Base-by-base conservation (phyloP, 2,888 invertebrate species). In the Caenorhabditis doughertyi region DNA sequence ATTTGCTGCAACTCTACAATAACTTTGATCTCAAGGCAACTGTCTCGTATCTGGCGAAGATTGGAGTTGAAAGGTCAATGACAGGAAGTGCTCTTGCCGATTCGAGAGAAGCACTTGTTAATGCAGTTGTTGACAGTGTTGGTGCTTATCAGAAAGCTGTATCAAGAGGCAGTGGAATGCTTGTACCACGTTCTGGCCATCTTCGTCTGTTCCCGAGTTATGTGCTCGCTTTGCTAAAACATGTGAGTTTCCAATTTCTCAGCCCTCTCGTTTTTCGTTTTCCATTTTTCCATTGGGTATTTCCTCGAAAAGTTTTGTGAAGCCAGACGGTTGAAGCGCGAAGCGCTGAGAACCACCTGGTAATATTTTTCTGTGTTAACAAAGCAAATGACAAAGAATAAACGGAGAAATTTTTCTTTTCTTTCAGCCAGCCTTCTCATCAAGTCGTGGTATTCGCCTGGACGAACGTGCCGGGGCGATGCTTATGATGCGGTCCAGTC, bases 101-200 rank as follows among this genome's bases (percentile, higher is more conserved):
- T 93, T 98, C 98, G 0, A 94, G 97, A 51, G 99, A 99, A 92
- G 99, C 98, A 13, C 94, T 99, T 73, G 95, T 97, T 88, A 98
- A 97, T 93, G 97, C 96, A 27, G 96, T 95, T 0, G 95, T 97
- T 79, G 99, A 99, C 93, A 95, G 96, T 84, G 93, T 96, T 64
- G 94, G 95, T 93, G 84, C 87, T 9, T 91, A 88, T 64, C 87
- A 89, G 58, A 89, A 89, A 32, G 79, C 80, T 7, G 65, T 83
- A 13, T 80, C 79, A 8, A 49, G 83, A 64, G 74, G 79, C 94
- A 94, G 93, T 51, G 79, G 82, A 18, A 68, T 98, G 68, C 93
- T 95, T 89, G 95, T 95, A 51, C 96, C 97, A 49, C 96, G 80
- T 27, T 32, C 96, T 0, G 93, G 94, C 72, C 94, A 95, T 90